phyloP scores from a whole-genome alignment of 2,797 vertebrate genomes.

The Cynopterus sphinx region DNA sequence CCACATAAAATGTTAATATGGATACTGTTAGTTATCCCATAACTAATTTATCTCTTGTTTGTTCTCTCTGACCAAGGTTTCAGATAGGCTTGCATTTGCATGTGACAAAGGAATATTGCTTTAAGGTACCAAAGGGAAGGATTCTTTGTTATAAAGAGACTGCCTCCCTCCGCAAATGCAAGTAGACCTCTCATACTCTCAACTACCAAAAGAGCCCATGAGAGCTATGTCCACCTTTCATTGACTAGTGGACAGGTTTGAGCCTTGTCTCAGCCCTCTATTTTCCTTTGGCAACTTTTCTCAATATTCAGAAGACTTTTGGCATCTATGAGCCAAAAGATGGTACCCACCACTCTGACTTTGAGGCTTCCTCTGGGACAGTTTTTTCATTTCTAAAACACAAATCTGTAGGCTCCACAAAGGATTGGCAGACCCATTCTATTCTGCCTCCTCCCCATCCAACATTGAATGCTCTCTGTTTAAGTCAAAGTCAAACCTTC shows the following conservation, averaged over 20 bases:
- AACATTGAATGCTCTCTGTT: not conserved
- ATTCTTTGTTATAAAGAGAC: not conserved
- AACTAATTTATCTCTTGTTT: not conserved
- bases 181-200: not conserved
- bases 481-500: not conserved
- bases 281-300: slow-evolving; percentile 8
- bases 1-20: not conserved
- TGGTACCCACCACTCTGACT: not conserved
- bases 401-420: not conserved
- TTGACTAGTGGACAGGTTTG: not conserved
- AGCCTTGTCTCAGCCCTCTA: not conserved
- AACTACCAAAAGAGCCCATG: not conserved
- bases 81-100: not conserved
- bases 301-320: not conserved
- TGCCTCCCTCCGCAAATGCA: not conserved
- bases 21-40: not conserved
- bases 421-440: not conserved
- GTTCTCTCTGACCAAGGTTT: not conserved
- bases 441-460: not conserved
- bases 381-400: not conserved
- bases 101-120: not conserved
- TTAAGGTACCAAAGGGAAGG: not conserved
- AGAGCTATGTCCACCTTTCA: not conserved
- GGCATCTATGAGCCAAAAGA: not conserved
- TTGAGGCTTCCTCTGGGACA: not conserved